phyloP scores from a whole-genome alignment of 92 coral and sea anemone genomes.

The Bergia sp. region DNA sequence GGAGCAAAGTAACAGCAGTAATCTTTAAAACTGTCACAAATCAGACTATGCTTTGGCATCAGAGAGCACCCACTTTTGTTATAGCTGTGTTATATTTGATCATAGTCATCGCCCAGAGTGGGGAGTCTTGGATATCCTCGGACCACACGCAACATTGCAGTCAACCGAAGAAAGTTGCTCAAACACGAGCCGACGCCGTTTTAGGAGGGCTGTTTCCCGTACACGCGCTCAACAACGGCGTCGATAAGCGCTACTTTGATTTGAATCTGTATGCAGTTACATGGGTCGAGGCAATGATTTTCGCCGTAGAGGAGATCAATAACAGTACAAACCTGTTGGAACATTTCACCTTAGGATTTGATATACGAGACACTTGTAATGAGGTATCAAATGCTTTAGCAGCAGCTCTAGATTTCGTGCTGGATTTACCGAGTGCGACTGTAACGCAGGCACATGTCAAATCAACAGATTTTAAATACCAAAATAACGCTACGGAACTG shows the following conservation, averaged over 20 bases:
- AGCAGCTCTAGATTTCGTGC: conserved; percentile 79
- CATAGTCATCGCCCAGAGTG: neutral
- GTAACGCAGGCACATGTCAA: neutral
- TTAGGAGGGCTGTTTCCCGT: conserved; percentile 94
- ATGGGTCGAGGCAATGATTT: conserved; percentile 98
- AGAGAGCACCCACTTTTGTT: neutral
- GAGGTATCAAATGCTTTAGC: conserved; percentile 69
- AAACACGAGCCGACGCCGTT: conserved; percentile 60
- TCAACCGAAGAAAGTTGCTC: conserved; percentile 54
- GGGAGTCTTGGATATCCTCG: neutral
- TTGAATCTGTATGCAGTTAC: conserved; percentile 81
- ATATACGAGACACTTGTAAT: conserved; percentile 96
- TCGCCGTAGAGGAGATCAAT: conserved; percentile 82
- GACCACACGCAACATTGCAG: conserved; percentile 50
- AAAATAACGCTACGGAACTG: neutral
- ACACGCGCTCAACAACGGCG: conserved; percentile 53
- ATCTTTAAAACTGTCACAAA: neutral
- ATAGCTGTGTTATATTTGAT: neutral
- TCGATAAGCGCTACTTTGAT: conserved; percentile 45
- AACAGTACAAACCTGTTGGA: conserved; percentile 46
- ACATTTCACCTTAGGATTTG: conserved; percentile 76
- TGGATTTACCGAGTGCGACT: conserved; percentile 53
- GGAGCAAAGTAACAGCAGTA: neutral
- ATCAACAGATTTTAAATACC: conserved; percentile 23
- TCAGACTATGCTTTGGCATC: neutral